Percentiles rank a stretch among this genome's conserved stretches.
Conservation (phyloP, 2,888 invertebrate genomes). For the Operophtera brumata region DNA sequence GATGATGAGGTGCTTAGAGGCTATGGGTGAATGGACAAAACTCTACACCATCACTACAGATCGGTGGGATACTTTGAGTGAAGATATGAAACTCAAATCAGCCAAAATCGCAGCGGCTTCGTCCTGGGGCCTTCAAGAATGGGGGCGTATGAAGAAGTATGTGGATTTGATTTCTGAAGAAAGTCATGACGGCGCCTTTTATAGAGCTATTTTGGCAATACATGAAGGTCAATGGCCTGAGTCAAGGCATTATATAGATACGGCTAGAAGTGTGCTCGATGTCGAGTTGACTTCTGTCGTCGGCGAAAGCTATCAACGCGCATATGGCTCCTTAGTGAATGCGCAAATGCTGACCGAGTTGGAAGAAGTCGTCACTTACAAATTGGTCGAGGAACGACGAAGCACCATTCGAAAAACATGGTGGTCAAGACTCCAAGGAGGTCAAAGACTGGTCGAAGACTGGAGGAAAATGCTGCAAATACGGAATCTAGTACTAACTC, state of each 20-base stretch:
- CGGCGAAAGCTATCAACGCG: conserved; percentile 96
- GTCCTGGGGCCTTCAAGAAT: conserved; percentile 97
- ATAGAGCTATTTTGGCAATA: conserved; percentile 94
- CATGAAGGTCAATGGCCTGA: conserved; percentile 87
- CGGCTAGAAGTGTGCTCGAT: conserved; percentile 95
- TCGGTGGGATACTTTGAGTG: conserved; percentile 73
- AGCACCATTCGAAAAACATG: conserved; percentile 90
- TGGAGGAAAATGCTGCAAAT: conserved; percentile 99
- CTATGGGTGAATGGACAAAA: conserved; percentile 97
- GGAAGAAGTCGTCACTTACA: conserved; percentile 98
- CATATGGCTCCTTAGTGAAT: conserved; percentile 96
- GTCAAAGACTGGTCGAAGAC: conserved; percentile 97
- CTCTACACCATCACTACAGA: conserved; percentile 90
- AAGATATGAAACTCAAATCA: conserved; percentile 81
- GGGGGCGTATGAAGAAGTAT: conserved; percentile 96
- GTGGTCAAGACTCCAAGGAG: conserved; percentile 97
- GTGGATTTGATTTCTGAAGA: conserved; percentile 93
- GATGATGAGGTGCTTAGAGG: conserved; percentile 97
- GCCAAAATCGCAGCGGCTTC: conserved; percentile 96
- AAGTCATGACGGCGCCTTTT: conserved; percentile 96
- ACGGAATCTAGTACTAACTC: conserved; percentile 93
- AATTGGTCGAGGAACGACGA: conserved; percentile 95
- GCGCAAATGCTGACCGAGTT: conserved; percentile 98
- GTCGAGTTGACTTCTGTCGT: conserved; percentile 97
- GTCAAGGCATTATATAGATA: conserved; percentile 92